Conservation (phyloP, 2,797 vertebrate genomes). For the Otolemur crassicaudatus region DNA sequence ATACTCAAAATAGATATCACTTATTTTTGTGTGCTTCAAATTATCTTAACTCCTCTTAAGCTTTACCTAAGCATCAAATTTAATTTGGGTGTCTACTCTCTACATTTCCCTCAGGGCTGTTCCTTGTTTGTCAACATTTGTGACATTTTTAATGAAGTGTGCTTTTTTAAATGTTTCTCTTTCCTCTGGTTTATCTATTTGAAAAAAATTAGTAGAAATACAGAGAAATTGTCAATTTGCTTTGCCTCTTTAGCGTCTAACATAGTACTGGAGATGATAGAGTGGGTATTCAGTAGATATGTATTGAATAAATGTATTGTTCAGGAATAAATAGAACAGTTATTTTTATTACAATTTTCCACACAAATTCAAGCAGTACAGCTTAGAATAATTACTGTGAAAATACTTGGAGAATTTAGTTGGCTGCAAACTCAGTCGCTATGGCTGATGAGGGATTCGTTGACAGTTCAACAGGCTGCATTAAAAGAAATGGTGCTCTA, state of each 20-base stretch:
- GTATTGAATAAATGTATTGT: not conserved
- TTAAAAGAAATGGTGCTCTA: not conserved
- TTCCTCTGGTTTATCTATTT: not conserved
- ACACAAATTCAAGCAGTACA: not conserved
- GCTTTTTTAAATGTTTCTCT: not conserved
- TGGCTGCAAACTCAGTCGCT: not conserved
- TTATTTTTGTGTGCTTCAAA: not conserved
- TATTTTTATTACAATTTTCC: not conserved
- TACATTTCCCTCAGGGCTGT: not conserved
- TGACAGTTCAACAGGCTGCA: not conserved
- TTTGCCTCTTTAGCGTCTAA: not conserved
- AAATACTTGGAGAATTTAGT: not conserved
- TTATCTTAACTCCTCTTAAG: not conserved
- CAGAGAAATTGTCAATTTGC: accelerated
- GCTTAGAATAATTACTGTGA: not conserved
- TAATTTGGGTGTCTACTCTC: not conserved
- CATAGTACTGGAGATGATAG: not conserved
- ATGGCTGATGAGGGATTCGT: not conserved
- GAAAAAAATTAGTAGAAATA: not conserved
- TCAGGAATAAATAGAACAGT: not conserved
- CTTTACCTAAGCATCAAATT: not conserved
- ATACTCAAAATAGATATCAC: not conserved
- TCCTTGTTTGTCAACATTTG: not conserved
- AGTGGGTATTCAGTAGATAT: not conserved
- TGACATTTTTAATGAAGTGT: not conserved